phyloP scores from a whole-genome alignment of 2,797 vertebrate species.

The Garrulus glandarius region DNA sequence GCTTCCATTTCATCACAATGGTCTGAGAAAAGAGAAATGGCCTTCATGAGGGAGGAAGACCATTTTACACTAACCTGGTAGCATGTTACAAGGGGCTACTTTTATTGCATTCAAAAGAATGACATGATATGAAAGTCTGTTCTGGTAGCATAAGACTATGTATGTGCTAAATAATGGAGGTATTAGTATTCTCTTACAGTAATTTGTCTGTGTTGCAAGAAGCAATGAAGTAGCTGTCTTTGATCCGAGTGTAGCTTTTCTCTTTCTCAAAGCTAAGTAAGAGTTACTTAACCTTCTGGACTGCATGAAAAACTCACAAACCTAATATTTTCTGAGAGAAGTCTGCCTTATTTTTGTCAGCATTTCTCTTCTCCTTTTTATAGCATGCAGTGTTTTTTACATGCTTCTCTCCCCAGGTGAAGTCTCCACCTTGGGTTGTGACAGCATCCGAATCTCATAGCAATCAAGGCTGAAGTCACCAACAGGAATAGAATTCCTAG shows the following conservation, averaged over 20 bases:
- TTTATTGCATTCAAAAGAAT: not conserved
- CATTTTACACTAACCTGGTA: not conserved
- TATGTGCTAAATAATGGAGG: not conserved
- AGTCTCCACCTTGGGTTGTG: conserved; percentile 7
- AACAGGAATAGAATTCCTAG: not conserved
- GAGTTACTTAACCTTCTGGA: not conserved
- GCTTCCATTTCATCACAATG: not conserved
- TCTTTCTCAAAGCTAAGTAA: not conserved
- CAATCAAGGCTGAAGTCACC: conserved; percentile 21
- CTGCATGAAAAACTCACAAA: not conserved
- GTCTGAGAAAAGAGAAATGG: not conserved
- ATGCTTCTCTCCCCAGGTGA: not conserved
- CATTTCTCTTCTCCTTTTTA: not conserved
- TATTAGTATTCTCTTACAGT: not conserved
- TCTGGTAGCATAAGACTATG: not conserved
- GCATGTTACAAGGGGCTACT: not conserved
- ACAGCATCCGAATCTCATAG: not conserved
- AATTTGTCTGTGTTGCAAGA: not conserved
- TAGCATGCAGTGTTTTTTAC: not conserved
- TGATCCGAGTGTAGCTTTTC: not conserved
- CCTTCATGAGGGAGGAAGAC: not conserved
- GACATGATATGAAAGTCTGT: not conserved
- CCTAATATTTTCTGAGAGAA: not conserved
- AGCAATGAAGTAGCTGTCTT: not conserved
- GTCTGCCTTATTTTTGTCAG: not conserved